A percentile compares a stretch with the other conserved stretches of the same genome.
Evolutionary conservation across 2,888 invertebrate genomes (phyloP).

Genomic region (Lomographa bimaculata): DNA sequence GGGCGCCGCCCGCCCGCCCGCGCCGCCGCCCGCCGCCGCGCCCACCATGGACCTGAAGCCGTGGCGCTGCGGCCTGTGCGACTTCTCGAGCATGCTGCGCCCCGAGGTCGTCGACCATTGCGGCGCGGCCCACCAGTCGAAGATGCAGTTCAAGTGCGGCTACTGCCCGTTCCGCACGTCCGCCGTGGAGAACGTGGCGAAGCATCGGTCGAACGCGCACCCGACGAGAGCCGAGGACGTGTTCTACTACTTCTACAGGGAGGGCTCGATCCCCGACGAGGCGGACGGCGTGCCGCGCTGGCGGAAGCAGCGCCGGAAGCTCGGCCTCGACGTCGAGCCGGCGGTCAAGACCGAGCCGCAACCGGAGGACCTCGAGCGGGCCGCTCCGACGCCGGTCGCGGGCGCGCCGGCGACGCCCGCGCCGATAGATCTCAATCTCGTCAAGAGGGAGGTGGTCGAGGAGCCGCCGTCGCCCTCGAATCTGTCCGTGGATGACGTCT

Average conservation of each 20-base stretch:
- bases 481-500: slow-evolving; percentile 53
- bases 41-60: slow-evolving; percentile 82
- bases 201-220: slow-evolving; percentile 85
- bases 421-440: slow-evolving; percentile 61
- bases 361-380: slow-evolving; percentile 17
- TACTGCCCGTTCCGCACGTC: slow-evolving; percentile 85
- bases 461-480: slow-evolving; percentile 28
- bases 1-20: slow-evolving; percentile 40
- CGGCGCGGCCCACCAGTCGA: slow-evolving; percentile 83
- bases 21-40: slow-evolving; percentile 39
- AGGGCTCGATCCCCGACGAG: slow-evolving; percentile 56
- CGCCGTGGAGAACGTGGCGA: slow-evolving; percentile 80
- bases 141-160: slow-evolving; percentile 88
- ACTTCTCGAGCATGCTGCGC: slow-evolving; percentile 83
- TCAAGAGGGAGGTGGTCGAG: slow-evolving; percentile 57
- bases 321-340: slow-evolving; percentile 28
- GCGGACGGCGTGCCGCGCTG: slow-evolving; percentile 58
- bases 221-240: slow-evolving; percentile 58
- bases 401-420: slow-evolving; percentile 11
- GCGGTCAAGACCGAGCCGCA: slow-evolving; percentile 52
- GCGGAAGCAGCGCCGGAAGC: slow-evolving; percentile 59
- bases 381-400: slow-evolving; percentile 10
- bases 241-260: slow-evolving; percentile 83
- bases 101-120: slow-evolving; percentile 85
- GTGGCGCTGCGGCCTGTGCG: slow-evolving; percentile 89